Base-by-base conservation (phyloP, 2,113 vertebrate species). In the Eublepharis macularius region DNA sequence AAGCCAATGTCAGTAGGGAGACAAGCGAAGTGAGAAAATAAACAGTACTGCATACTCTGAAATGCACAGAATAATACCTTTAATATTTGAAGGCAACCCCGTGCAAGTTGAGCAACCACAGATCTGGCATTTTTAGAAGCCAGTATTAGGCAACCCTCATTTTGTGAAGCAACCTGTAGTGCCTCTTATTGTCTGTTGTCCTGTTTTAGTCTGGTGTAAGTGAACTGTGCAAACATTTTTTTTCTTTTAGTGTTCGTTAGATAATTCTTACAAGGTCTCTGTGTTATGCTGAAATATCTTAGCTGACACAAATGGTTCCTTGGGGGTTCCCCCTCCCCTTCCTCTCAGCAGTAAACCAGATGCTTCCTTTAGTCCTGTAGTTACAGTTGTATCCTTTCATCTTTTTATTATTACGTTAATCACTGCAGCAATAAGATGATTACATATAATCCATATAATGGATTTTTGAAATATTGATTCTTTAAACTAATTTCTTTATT, bases 401-500 rank as follows among this genome's bases (percentile, higher is more conserved):
- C 17, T 47, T 83, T 36, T 75, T 68, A 49, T 81, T 81, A 81
- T 70, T 51, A 65, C 54, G 24, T 83, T 83, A 75, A 75, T 63
- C 81, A 74, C 81, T 83, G 54, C 70, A 83, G 39, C 39, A 83
- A 75, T 83, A 83, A 47, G 54, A 43, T 75, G 39, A 83, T 75
- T 75, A 74, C 54, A 43, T 60, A 63, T 60, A 63, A 83, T 63
- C 81, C 41, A 63, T 83, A 63, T 75, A 83, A 75, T 83, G 81
- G 70, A 75, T 75, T 83, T 63, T 63, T 57, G 47, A 26, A 74
- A 74, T 83, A 83, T 70, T 45, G 39, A 16, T n/a, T 54, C 89
- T 87, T 84, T 77, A 90, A 51, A 89, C 91, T 80, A 78, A 65
- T 45, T 83, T 92, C 63, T 84, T 47, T 45, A 70, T 84, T 47